These are phyloP conservation scores for Cyclophora albipunctata DNA, from an alignment of 2,888 invertebrate genomes.

Conservation along the genomic window DNA sequence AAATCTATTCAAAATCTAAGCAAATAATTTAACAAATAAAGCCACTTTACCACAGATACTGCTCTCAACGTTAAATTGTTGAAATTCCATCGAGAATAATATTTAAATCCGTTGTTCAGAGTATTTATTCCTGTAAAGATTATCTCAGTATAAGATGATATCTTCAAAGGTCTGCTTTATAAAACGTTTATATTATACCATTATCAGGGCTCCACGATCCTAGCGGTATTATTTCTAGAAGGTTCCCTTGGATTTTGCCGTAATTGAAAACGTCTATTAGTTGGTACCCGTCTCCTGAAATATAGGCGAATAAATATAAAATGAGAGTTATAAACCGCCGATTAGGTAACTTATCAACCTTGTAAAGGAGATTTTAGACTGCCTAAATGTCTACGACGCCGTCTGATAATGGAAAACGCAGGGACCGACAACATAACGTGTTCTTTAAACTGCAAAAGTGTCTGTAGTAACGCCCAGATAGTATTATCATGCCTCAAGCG, in stretches of 20 bases:
- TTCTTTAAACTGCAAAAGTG: too few species aligned
- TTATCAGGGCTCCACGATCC: conserved; percentile 37
- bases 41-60: conserved; percentile 27
- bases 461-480: too few species aligned
- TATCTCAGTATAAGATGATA: conserved; percentile 1
- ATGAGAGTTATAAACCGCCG: too few species aligned
- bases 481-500: too few species aligned
- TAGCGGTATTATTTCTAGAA: conserved; percentile 32
- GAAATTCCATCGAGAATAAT: conserved; percentile 60
- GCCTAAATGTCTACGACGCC: too few species aligned
- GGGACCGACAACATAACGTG: too few species aligned
- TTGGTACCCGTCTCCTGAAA: conserved; percentile 33
- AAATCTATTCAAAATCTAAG: too few species aligned
- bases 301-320: neutral
- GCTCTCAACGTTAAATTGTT: conserved; percentile 58
- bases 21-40: too few species aligned
- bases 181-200: conserved; percentile 24
- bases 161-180: neutral
- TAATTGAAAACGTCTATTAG: conserved; percentile 53
- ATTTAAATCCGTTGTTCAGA: conserved; percentile 42
- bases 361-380: too few species aligned
- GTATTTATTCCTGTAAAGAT: conserved; percentile 41
- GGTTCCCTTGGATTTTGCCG: conserved; percentile 56
- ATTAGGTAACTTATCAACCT: too few species aligned
- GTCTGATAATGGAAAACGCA: too few species aligned